Percentiles rank a stretch among this genome's conserved stretches.
Evolutionary conservation across 2,797 vertebrate genomes (phyloP).

Genomic region (Sebastes steindachneri): DNA sequence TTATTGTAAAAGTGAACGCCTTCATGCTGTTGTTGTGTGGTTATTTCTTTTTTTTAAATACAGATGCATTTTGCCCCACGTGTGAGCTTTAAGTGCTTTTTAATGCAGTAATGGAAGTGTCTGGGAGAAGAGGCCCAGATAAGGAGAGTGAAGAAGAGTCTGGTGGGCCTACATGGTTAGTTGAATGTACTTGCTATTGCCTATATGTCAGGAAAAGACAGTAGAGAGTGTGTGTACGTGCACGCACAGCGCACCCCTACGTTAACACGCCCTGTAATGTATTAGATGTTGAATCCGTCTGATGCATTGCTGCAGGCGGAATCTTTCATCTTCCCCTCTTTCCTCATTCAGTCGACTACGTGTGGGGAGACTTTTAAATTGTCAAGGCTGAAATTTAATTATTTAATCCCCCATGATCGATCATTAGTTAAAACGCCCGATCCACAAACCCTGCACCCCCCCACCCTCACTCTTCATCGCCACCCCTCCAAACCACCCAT

Average conservation of each 20-base stretch:
- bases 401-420: slow-evolving; percentile 76
- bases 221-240: background rate
- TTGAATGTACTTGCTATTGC: slow-evolving; percentile 37
- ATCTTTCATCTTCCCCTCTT: slow-evolving; percentile 72
- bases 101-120: slow-evolving; percentile 46
- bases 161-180: slow-evolving; percentile 33
- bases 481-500: slow-evolving; percentile 38
- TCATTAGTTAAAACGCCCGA: slow-evolving; percentile 74
- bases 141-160: slow-evolving; percentile 47
- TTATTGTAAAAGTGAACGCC: slow-evolving; percentile 27
- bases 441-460: slow-evolving; percentile 22
- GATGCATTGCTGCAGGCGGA: slow-evolving; percentile 64
- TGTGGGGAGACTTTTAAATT: slow-evolving; percentile 76
- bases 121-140: slow-evolving; percentile 44
- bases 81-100: slow-evolving; percentile 42
- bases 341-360: slow-evolving; percentile 57
- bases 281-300: slow-evolving; percentile 65
- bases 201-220: slow-evolving; percentile 46
- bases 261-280: slow-evolving; percentile 42
- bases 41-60: slow-evolving; percentile 7
- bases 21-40: slow-evolving; percentile 35
- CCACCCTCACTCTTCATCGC: background rate
- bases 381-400: slow-evolving; percentile 77
- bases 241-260: background rate
- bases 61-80: slow-evolving; percentile 34